Base-by-base conservation (phyloP, 2,888 invertebrate genomes). In the Hylaea fasciaria region DNA sequence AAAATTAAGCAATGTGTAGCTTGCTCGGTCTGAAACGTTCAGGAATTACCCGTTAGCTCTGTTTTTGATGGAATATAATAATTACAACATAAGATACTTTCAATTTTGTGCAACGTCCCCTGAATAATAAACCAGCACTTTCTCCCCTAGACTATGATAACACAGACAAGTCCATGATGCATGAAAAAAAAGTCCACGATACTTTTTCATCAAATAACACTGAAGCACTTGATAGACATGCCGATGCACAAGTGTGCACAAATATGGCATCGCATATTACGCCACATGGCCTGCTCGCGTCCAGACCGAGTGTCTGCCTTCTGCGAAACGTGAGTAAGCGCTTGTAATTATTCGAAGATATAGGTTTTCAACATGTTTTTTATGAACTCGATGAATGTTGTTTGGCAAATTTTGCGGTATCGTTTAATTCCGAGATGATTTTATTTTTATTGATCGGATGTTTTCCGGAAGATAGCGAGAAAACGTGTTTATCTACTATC, bases 231-330 rank as follows among this genome's bases (percentile, higher is more conserved):
- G 77, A 80, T 77, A 74, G 70, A 74, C 76, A 72, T 69, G 69
- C 64, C 72, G 73, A 77, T 79, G 74, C 73, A 72, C 69, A 77
- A 75, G 78, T 69, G 70, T 76, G 56, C 47, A 56, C 78, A 71
- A 80, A 78, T 77, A 76, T 71, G 76, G 75, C 68, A 57, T 57
- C 50, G 44, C 55, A 62, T 63, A 64, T 5, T 22, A 5, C 62
- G 61, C 70, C 78, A 78, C 74, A 79, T 78, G 78, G 75, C 77
- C 64, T 54, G 70, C 71, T 71, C 72, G 41, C 54, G 64, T 71
- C 74, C 85, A 89, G 89, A 90, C 89, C 80, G 85, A 85, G 82
- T 85, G 89, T 85, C 89, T 86, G 82, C 74, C 76, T 83, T 81
- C 81, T 77, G 73, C 80, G 83, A 82, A 85, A 70, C 72, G 68